Conservation (phyloP, 1,140 invertebrate species). For the Trypoxylus dichotomus region DNA sequence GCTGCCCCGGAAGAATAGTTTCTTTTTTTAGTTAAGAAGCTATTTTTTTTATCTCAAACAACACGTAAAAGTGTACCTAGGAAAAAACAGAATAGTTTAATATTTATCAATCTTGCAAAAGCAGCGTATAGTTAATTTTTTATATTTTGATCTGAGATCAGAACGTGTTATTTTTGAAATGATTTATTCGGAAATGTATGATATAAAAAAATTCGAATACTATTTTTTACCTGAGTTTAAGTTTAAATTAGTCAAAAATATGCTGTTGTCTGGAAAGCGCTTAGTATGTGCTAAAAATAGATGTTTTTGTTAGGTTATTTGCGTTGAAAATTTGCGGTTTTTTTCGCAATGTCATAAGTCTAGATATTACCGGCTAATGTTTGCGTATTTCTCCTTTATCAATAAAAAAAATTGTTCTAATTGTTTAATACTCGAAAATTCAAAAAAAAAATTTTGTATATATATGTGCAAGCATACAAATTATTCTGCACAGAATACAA, state of each 20-base stretch:
- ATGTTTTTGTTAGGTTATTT: background rate
- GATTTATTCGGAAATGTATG: background rate
- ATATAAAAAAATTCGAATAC: no score
- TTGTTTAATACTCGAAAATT: no score
- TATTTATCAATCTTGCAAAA: background rate
- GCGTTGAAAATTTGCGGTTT: background rate
- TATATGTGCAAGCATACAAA: no score
- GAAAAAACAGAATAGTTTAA: background rate
- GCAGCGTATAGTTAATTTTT: background rate
- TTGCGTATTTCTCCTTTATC: background rate
- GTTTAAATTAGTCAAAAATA: background rate
- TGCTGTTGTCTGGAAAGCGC: background rate
- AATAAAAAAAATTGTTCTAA: no score
- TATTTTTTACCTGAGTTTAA: background rate
- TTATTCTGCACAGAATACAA: no score
- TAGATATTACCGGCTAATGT: background rate
- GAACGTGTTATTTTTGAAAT: background rate
- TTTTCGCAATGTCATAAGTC: background rate
- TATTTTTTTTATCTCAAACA: background rate
- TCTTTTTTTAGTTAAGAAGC: background rate
- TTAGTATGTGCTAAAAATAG: background rate
- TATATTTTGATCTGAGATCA: slow-evolving; percentile 1
- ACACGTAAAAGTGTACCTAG: background rate
- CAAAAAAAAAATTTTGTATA: no score
- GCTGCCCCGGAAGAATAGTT: slow-evolving; percentile 71